Evolutionary conservation across 2,888 invertebrate genomes (phyloP), one percentile per base, ranked within the genome.

Genomic region (Pasiphila rectangulata): DNA sequence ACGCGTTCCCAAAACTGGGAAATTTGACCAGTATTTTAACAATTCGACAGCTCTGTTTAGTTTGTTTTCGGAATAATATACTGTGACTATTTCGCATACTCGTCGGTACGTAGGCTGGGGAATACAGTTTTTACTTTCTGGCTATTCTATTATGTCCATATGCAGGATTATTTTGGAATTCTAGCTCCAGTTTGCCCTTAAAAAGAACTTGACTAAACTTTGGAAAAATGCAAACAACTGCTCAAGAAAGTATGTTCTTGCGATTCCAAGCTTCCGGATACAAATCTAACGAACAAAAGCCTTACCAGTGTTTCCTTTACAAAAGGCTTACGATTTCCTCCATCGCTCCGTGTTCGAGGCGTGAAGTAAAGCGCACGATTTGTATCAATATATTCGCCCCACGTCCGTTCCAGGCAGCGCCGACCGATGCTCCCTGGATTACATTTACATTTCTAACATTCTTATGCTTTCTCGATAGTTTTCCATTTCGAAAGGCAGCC

Each of bases 331-430:
- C 37, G 37, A 50, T 45, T 24, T 45, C 40, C 23, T 40, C 29
- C 50, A 45, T 45, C 34, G 36, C 41, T 39, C 45, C 41, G 41
- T 37, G 25, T 50, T 45, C 32, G 34, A 54, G 29, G 38, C 37
- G 46, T 42, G 37, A 53, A 48, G 48, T 41, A 41, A 56, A 46
- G 39, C 17, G 35, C 53, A 40, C 58, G 63, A 64, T 66, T 57
- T 49, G 53, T 63, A 62, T 58, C 59, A 53, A 40, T 40, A 46
- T 42, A 71, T 68, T 65, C 71, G 12, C 17, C 41, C 43, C 70
- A 67, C 70, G 69, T 63, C 43, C 54, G 36, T 50, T 66, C 67
- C 56, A 46, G 46, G 63, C 64, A 60, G 63, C 61, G 61, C 64
- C 61, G 65, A 54, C 52, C 66, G 38, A 21, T 35, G 55, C 39